These are phyloP conservation scores for Nephrotoma guestfalica DNA, from an alignment of 2,888 invertebrate genomes.

Conservation along the genomic window DNA sequence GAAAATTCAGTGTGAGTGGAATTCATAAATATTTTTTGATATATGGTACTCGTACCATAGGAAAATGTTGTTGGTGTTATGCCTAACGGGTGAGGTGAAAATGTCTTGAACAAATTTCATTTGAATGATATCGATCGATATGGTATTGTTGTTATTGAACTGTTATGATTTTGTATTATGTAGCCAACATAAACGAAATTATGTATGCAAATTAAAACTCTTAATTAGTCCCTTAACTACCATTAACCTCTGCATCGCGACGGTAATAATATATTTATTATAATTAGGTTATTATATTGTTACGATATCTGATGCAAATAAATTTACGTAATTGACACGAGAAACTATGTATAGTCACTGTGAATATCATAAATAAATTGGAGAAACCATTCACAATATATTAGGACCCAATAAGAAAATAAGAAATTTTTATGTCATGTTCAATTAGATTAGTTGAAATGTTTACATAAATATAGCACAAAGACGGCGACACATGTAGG, in stretches of 20 bases:
- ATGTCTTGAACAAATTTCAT: not conserved
- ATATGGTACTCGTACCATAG: not conserved
- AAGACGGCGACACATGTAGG: not conserved
- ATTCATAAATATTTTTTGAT: not conserved
- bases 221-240: not conserved
- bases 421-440: not conserved
- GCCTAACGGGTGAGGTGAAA: not conserved
- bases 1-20: not conserved
- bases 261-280: not conserved
- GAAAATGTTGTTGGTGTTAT: not conserved
- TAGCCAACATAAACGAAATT: not conserved
- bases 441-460: not conserved
- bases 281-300: not conserved
- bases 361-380: no score
- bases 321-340: not conserved
- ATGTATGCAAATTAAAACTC: not conserved
- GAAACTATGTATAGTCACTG: no score
- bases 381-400: no score
- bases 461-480: not conserved
- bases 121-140: not conserved
- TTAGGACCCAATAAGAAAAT: not conserved
- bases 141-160: not conserved
- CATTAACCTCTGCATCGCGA: not conserved
- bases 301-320: not conserved
- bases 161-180: not conserved